Evolutionary conservation across 2,888 invertebrate species (phyloP), one percentile per base, ranked within the genome.

Genomic region (Melanargia galathea): DNA sequence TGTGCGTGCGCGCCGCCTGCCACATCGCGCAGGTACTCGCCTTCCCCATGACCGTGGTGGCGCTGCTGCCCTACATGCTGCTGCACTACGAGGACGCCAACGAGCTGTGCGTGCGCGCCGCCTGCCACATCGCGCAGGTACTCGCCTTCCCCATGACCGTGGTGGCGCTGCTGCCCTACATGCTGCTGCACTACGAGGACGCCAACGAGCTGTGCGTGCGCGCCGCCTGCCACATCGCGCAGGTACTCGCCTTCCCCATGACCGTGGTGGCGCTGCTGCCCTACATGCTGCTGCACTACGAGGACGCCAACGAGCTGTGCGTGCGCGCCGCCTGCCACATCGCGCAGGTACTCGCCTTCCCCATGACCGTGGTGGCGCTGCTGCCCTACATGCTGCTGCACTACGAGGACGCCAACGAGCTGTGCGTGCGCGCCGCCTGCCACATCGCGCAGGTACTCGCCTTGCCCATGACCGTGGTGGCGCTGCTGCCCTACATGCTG

Each of bases 71-170:
- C 0, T 98, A 98, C 81, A 96, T 99, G 95, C 91, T 99, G 70
- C 92, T 97, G 51, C 97, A 99, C 82, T 99, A 99, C 79, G 99
- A 99, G 81, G 97, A 98, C 77, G 99, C 99, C 22, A 98, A 97
- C 80, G 96, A 96, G 77, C 92, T 97, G 35, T 99, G 99, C 83
- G 96, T 98, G 65, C 94, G 97, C 71, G 98, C 98, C 71, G 99
- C 99, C 0, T 98, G 98, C 82, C 97, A 97, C 77, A 98, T 99
- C 69, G 98, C 98, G 18, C 97, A 97, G 92, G 97, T 97, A 54
- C 5, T 96, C 60, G 98, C 98, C 54, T 99, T 99, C 86, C 98
- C 99, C 2, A 96, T 99, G 95, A 98, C 98, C 71, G 98, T 99
- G 11, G 97, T 98, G 55, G 97, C 99, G 0, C 87, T 99, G 56